phyloP scores from a whole-genome alignment of 2,113 vertebrate genomes.

The Felis chaus region DNA sequence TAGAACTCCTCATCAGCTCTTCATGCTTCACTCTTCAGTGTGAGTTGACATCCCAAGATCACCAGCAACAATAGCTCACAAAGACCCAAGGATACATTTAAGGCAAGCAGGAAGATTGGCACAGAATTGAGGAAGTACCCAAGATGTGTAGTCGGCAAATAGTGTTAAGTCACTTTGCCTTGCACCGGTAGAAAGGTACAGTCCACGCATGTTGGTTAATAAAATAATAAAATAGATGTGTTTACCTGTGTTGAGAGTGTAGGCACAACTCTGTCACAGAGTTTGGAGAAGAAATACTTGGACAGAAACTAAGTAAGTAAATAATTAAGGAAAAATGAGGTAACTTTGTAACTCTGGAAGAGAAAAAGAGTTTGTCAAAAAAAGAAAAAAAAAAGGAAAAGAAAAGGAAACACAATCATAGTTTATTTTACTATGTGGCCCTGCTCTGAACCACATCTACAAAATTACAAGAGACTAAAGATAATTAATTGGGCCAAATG shows the following conservation, averaged over 20 bases:
- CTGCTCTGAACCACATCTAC: neutral
- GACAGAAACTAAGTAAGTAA: neutral
- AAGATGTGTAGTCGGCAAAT: neutral
- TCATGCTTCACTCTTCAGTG: neutral
- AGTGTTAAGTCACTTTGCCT: neutral
- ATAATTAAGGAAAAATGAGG: neutral
- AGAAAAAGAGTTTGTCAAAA: neutral
- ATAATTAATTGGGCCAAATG: neutral
- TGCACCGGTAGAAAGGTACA: neutral
- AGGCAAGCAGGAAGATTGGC: neutral
- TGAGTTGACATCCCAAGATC: neutral
- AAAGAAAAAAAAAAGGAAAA: neutral
- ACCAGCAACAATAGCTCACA: neutral
- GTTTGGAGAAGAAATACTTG: neutral
- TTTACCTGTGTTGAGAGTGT: neutral
- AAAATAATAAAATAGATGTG: neutral
- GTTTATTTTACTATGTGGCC: neutral
- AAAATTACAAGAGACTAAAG: neutral
- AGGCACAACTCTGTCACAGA: neutral
- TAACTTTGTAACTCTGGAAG: neutral
- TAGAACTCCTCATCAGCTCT: neutral
- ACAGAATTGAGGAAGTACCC: neutral
- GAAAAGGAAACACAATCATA: neutral
- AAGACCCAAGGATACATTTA: neutral
- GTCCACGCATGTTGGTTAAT: neutral